A percentile compares a stretch with the other conserved stretches of the same genome.
These are phyloP conservation scores for Eutrigla gurnardus DNA, from an alignment of 2,797 vertebrate genomes.

Conservation along the genomic window DNA sequence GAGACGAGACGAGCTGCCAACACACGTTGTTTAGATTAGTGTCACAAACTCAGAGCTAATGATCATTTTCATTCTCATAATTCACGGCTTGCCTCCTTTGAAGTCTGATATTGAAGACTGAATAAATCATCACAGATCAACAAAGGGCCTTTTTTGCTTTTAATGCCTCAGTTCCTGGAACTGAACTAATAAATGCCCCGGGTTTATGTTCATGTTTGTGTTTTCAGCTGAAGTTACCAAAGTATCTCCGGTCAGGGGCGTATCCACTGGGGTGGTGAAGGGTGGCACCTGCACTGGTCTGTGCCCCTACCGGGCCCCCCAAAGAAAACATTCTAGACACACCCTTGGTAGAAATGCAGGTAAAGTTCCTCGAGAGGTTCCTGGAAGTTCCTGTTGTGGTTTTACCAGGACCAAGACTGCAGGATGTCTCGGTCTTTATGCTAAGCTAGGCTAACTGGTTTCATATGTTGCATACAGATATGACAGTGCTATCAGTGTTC, in stretches of 20 bases:
- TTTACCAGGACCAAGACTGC: background rate
- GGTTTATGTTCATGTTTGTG: background rate
- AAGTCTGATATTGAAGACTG: background rate
- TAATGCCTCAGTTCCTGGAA: background rate
- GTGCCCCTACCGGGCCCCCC: too few relatives aligned
- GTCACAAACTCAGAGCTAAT: background rate
- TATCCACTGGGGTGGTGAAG: too few relatives aligned
- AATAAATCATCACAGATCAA: background rate
- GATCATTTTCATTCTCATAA: background rate
- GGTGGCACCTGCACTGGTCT: too few relatives aligned
- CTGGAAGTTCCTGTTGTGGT: background rate
- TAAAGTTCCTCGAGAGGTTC: background rate
- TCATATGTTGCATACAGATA: too few relatives aligned
- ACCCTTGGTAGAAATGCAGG: background rate
- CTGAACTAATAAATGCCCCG: too few relatives aligned
- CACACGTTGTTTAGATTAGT: background rate
- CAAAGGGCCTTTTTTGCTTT: background rate
- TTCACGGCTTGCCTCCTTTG: background rate
- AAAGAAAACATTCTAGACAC: background rate
- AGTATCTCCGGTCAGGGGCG: too few relatives aligned
- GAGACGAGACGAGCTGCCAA: background rate
- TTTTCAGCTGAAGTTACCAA: background rate
- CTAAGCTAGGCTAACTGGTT: too few relatives aligned
- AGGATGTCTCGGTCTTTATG: background rate
- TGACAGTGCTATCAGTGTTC: too few relatives aligned